phyloP scores from a whole-genome alignment of 2,888 invertebrate genomes.

The Erebia aethiops region DNA sequence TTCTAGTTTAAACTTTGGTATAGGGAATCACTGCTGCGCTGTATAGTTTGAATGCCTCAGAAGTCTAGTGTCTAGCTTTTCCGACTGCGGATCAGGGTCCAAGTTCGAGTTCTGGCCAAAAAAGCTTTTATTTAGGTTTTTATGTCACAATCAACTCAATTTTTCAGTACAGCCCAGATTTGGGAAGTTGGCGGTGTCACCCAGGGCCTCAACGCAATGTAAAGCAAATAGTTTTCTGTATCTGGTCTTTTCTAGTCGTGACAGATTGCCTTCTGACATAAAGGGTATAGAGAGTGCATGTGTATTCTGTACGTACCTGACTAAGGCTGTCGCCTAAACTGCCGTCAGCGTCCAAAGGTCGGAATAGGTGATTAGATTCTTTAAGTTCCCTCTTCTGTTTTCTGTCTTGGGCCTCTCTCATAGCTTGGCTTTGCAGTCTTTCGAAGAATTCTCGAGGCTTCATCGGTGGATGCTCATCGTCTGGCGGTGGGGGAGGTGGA shows the following conservation, averaged over 20 bases:
- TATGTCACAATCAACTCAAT: too few relatives aligned
- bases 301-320: constrained; percentile 63
- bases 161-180: too few relatives aligned
- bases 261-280: too few relatives aligned
- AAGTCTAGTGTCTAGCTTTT: too few relatives aligned
- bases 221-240: not conserved
- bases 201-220: too few relatives aligned
- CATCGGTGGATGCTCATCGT: constrained; percentile 77
- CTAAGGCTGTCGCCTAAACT: constrained; percentile 78
- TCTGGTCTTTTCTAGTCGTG: not conserved
- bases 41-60: too few relatives aligned
- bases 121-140: too few relatives aligned
- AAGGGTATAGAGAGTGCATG: not conserved
- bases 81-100: too few relatives aligned
- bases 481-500: constrained; percentile 74
- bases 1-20: constrained; percentile 18
- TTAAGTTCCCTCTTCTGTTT: constrained; percentile 65
- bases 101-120: not conserved
- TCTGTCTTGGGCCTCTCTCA: constrained; percentile 72
- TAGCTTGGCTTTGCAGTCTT: constrained; percentile 75
- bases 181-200: too few relatives aligned
- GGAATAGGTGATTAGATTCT: constrained; percentile 62
- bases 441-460: constrained; percentile 83
- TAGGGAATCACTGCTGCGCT: constrained; percentile 2
- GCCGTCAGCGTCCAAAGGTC: constrained; percentile 71